These are phyloP conservation scores for Scaptomyza reducta DNA, from an alignment of 2,888 invertebrate species.

Conservation along the genomic window DNA sequence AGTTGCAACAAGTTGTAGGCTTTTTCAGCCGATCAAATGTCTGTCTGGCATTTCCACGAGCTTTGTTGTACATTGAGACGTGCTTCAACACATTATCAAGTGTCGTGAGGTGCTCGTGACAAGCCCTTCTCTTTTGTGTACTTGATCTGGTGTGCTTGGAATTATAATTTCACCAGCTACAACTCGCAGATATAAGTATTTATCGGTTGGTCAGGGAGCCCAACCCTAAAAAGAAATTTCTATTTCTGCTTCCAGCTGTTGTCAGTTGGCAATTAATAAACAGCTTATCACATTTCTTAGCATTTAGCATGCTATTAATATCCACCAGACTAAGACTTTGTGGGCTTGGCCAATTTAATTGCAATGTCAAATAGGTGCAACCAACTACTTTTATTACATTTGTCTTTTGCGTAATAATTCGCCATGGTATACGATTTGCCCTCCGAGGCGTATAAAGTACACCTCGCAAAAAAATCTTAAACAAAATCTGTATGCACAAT, in stretches of 20 bases:
- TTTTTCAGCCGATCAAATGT: conserved; percentile 12
- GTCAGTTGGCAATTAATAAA: conserved; percentile 58
- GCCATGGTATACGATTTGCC: conserved; percentile 39
- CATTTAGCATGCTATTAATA: conserved; percentile 36
- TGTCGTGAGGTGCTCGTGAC: conserved; percentile 51
- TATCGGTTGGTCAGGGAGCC: conserved; percentile 24
- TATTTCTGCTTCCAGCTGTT: conserved; percentile 29
- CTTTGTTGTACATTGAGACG: conserved; percentile 27
- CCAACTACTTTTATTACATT: conserved; percentile 15
- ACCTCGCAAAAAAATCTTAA: conserved; percentile 12
- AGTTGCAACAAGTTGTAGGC: conserved; percentile 43
- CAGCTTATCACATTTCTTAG: conserved; percentile 35
- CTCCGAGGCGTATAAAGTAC: conserved; percentile 39
- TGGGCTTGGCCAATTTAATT: conserved; percentile 66
- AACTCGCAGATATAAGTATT: not conserved
- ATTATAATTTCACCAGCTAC: conserved; percentile 62
- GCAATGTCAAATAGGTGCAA: conserved; percentile 56
- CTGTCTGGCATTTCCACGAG: conserved; percentile 40
- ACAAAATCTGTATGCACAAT: conserved; percentile 55
- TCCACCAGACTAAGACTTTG: conserved; percentile 14
- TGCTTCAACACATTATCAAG: conserved; percentile 46
- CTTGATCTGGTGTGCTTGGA: conserved; percentile 58
- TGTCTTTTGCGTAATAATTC: conserved; percentile 17
- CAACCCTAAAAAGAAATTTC: conserved; percentile 59
- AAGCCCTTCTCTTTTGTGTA: conserved; percentile 68